A percentile compares a stretch with the other conserved stretches of the same genome.
Evolutionary conservation across 2,113 vertebrate species (phyloP).

Genomic region (Cinclus cinclus): DNA sequence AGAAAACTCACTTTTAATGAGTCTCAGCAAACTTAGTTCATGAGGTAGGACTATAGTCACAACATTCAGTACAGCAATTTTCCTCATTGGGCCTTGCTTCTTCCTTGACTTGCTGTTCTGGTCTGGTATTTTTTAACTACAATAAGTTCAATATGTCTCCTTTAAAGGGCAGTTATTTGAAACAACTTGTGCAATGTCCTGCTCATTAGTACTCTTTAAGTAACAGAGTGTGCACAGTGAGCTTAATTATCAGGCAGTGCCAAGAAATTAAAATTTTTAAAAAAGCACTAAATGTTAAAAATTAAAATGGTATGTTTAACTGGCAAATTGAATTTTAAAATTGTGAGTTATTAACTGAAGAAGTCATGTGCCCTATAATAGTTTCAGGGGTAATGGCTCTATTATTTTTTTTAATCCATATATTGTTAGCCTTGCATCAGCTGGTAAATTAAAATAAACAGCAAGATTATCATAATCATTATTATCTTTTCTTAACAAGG

Average conservation of each 20-base stretch:
- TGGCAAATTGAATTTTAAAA: neutral
- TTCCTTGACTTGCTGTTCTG: neutral
- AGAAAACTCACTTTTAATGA: neutral
- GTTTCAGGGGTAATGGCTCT: neutral
- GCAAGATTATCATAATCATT: neutral
- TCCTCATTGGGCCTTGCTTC: neutral
- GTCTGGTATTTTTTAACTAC: neutral
- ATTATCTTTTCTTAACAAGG: neutral
- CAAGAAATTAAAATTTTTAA: neutral
- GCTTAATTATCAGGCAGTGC: neutral
- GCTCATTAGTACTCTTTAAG: neutral
- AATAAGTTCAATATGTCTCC: neutral
- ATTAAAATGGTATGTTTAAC: neutral
- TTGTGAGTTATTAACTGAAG: neutral
- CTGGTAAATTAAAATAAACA: neutral
- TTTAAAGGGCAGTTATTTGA: neutral
- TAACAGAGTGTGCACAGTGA: neutral
- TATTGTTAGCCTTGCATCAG: neutral
- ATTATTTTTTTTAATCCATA: neutral
- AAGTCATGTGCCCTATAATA: neutral
- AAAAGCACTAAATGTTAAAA: neutral
- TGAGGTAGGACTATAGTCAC: neutral
- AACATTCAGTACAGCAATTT: fast-evolving
- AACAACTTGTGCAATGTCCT: neutral
- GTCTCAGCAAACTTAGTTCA: neutral